Percentiles rank a stretch among this genome's conserved stretches.
Conservation (phyloP, 2,113 vertebrate species). For the Elgaria multicarinata region DNA sequence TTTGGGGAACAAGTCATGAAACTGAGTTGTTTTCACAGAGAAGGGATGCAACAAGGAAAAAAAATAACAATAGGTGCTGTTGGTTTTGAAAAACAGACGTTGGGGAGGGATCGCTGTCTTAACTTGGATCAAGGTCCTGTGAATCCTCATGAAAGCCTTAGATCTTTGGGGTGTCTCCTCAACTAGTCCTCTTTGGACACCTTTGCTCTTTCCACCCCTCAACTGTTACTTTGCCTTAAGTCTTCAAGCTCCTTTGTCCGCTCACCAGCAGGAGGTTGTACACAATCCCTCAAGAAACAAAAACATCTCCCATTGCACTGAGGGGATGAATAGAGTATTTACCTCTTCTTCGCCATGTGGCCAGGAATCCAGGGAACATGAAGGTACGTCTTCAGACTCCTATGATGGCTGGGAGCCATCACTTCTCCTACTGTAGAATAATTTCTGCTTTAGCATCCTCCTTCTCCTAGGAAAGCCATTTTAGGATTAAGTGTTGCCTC, state of each 20-base stretch:
- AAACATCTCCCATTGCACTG: not conserved
- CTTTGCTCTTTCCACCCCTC: not conserved
- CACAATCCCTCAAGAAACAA: too few species aligned
- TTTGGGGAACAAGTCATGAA: not conserved
- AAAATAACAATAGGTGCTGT: fast-evolving
- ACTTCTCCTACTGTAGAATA: too few species aligned
- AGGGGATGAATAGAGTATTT: fast-evolving
- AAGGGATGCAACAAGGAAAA: not conserved
- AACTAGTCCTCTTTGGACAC: not conserved
- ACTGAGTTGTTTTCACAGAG: not conserved
- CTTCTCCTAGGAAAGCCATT: not conserved
- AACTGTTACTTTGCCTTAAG: not conserved
- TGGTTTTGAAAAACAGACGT: not conserved
- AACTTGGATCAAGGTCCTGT: not conserved
- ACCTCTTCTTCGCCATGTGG: fast-evolving
- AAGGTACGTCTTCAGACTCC: not conserved
- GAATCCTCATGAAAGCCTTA: not conserved
- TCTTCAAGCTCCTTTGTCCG: fast-evolving
- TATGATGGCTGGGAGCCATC: fast-evolving
- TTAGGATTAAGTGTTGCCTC: too few species aligned
- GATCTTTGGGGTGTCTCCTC: not conserved
- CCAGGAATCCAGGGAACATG: not conserved
- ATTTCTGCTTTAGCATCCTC: not conserved
- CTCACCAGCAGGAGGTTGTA: not conserved
- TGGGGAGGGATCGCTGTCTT: not conserved